Base-by-base conservation (phyloP, 2,888 invertebrate genomes). In the Synergus gifuensis region DNA sequence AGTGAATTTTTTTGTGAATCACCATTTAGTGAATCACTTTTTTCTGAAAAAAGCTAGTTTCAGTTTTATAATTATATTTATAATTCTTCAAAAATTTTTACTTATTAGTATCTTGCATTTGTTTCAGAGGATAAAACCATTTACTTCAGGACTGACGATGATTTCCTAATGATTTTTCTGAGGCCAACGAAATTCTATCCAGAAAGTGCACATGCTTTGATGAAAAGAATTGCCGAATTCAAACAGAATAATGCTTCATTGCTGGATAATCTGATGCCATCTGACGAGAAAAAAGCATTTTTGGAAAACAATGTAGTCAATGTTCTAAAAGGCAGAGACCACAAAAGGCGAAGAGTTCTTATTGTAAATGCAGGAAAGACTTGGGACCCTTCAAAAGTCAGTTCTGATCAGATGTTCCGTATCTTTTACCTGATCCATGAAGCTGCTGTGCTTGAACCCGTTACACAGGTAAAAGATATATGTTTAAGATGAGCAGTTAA, bases 101-200 rank as follows among this genome's bases (percentile, higher is more conserved):
- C 18, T 22, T 76, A 49, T 54, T 73, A n/a, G 16, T 73, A 18
- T 7, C 0, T 14, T 22, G 28, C 28, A 1, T 18, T 22, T 67
- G 36, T 90, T 90, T 36, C 89, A 93, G 96, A 95, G 86, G 94
- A 94, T 85, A 94, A 94, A 73, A 95, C 95, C 82, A 89, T 97
- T 78, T 93, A 94, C 89, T 96, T 93, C 88, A 94, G 94, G 80
- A 96, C 96, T 63, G 96, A 96, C 85, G 97, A 97, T 85, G 96
- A 96, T 49, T 94, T 96, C 64, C 93, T 97, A 12, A 93, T 95
- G n/a, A 95, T 96, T 83, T 97, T 96, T 89, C 93, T 97, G 79
- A 94, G 97, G 80, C 96, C 97, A 42, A 96, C 96, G 92, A 97
- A 97, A 91, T 97, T 94, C 93, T 97, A 97, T 87, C 95, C 97